A percentile compares a stretch with the other conserved stretches of the same genome.
These are phyloP conservation scores for Polydrusus pterygomalis DNA, from an alignment of 2,888 invertebrate species.

Conservation along the genomic window DNA sequence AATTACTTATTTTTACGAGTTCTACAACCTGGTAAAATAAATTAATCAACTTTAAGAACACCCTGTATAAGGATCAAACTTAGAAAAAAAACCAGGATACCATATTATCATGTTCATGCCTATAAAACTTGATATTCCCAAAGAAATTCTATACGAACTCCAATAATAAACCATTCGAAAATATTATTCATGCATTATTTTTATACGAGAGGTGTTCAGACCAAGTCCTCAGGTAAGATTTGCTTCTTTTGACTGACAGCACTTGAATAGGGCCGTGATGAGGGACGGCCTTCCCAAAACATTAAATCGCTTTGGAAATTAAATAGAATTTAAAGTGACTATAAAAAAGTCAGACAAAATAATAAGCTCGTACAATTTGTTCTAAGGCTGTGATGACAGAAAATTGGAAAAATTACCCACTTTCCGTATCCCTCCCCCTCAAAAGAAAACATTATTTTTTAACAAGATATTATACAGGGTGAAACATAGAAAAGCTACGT, in stretches of 20 bases:
- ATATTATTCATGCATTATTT: constrained; percentile 41
- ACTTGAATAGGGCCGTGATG: constrained; percentile 39
- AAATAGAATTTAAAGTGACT: constrained; percentile 16
- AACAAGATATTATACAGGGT: no score
- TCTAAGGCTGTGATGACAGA: background rate
- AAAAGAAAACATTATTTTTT: background rate
- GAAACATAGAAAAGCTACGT: no score
- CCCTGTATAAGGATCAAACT: no score
- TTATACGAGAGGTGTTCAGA: constrained; percentile 35
- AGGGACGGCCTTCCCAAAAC: constrained; percentile 39
- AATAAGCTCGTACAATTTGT: background rate
- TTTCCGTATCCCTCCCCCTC: no score
- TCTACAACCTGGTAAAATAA: no score
- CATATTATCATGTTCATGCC: background rate
- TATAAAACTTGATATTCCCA: background rate
- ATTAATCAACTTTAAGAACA: no score
- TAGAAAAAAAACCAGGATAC: no score
- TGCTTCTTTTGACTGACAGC: constrained; percentile 39
- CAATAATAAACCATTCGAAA: constrained; percentile 39
- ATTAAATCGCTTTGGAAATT: constrained; percentile 34
- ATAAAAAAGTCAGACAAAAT: background rate
- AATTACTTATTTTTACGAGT: no score
- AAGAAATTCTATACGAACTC: constrained; percentile 23
- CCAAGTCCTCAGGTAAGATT: constrained; percentile 41
- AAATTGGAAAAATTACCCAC: background rate